Conservation (phyloP, 2,888 invertebrate species). For the Cheilosia grossa region DNA sequence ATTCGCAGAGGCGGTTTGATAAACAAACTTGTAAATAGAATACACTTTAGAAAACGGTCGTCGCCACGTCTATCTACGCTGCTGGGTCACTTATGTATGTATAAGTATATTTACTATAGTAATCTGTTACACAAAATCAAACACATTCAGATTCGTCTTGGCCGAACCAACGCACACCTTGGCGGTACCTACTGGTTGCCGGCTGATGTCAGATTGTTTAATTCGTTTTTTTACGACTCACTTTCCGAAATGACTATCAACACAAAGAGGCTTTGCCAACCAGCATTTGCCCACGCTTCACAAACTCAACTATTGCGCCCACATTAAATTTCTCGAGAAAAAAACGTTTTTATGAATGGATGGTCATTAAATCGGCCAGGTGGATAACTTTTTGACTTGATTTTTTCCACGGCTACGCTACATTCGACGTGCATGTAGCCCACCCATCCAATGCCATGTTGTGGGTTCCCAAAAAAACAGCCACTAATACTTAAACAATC, state of each 20-base stretch:
- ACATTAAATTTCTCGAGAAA: conserved; percentile 46
- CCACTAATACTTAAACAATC: conserved; percentile 26
- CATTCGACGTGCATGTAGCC: conserved; percentile 7
- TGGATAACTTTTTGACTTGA: conserved; percentile 59
- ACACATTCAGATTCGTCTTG: conserved; percentile 50
- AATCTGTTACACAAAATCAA: conserved; percentile 54
- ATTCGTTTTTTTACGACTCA: conserved; percentile 65
- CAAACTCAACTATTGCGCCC: conserved; percentile 63
- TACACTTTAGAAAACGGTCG: not conserved
- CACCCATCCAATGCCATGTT: conserved; percentile 28
- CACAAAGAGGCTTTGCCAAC: conserved; percentile 49
- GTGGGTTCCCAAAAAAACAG: conserved; percentile 58
- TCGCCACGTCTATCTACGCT: conserved; percentile 44
- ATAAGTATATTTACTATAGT: conserved; percentile 29
- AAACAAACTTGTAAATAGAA: not conserved
- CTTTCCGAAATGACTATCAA: conserved; percentile 61
- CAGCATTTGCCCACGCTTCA: conserved; percentile 63
- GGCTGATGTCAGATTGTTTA: conserved; percentile 43
- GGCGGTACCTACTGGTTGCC: not conserved
- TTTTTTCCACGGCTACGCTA: conserved; percentile 31
- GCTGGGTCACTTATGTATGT: conserved; percentile 14
- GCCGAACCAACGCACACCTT: conserved; percentile 29
- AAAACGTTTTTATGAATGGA: conserved; percentile 66
- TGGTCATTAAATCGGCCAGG: conserved; percentile 62
- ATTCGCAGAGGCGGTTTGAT: not conserved